These are phyloP conservation scores for Epizoanthus ramosus DNA, from an alignment of 92 coral and sea anemone genomes.

Conservation along the genomic window DNA sequence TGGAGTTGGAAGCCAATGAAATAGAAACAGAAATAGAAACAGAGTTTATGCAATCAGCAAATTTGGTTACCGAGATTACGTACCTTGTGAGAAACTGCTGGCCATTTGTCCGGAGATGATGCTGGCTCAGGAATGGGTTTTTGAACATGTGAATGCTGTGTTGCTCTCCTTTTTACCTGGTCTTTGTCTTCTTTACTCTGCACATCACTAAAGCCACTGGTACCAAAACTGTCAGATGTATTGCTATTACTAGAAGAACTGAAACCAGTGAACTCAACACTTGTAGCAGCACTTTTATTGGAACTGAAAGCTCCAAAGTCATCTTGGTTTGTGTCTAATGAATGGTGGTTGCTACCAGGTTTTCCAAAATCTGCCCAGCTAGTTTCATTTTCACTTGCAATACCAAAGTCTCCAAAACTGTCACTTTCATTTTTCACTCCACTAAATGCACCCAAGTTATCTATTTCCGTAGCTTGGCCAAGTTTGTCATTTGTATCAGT, in stretches of 20 bases:
- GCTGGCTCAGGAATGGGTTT: neutral
- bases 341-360: neutral
- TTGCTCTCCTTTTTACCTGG: neutral
- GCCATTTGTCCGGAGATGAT: neutral
- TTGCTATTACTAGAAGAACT: neutral
- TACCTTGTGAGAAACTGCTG: conserved; percentile 27
- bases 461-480: neutral
- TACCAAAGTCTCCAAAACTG: neutral
- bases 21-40: no score
- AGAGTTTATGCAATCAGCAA: neutral
- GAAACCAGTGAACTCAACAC: conserved; percentile 1
- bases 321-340: neutral
- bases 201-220: neutral
- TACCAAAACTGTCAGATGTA: neutral
- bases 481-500: neutral
- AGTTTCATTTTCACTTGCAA: conserved; percentile 7
- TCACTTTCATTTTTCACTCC: neutral
- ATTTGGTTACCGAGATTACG: neutral
- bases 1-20: no score
- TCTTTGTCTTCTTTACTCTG: neutral
- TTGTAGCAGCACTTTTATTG: neutral
- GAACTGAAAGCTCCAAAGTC: conserved; percentile 30
- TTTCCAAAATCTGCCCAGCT: conserved; percentile 11
- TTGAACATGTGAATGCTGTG: neutral
- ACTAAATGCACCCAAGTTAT: conserved; percentile 31